phyloP scores from a whole-genome alignment of 2,113 vertebrate genomes.

The Indicator indicator region DNA sequence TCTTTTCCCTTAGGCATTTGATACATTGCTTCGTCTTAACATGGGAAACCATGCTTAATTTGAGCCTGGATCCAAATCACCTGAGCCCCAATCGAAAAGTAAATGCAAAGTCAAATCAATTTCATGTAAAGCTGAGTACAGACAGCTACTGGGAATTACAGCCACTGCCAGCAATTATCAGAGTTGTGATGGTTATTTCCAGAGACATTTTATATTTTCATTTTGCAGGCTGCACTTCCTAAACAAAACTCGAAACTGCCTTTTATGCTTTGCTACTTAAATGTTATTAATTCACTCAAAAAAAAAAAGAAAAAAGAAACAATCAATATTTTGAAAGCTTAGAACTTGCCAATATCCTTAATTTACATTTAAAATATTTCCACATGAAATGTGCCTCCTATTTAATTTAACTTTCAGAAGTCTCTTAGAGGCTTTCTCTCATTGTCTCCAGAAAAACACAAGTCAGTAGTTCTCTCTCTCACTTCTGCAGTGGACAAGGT shows the following conservation, averaged over 20 bases:
- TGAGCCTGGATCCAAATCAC: slow-evolving; percentile 46
- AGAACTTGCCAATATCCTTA: neutral
- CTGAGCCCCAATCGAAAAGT: slow-evolving; percentile 20
- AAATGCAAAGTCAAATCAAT: slow-evolving; percentile 59
- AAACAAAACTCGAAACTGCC: neutral
- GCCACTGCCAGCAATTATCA: slow-evolving; percentile 35
- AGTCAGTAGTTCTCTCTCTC: neutral
- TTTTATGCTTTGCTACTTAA: neutral
- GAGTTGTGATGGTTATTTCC: slow-evolving; percentile 21
- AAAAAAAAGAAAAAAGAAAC: slow-evolving; percentile 1
- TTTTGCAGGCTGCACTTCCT: neutral
- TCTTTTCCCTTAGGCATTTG: slow-evolving; percentile 27
- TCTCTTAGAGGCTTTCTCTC: neutral
- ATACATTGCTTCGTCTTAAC: slow-evolving; percentile 59
- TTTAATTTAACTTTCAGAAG: neutral
- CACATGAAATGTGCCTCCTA: neutral
- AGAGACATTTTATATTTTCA: slow-evolving; percentile 23
- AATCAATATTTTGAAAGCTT: neutral
- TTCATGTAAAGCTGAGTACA: slow-evolving; percentile 21
- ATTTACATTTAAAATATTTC: neutral
- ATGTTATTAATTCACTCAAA: neutral
- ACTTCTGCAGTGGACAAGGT: neutral
- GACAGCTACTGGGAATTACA: slow-evolving; percentile 42
- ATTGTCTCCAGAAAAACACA: fast-evolving
- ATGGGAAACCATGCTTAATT: slow-evolving; percentile 39